Evolutionary conservation across 2,797 vertebrate genomes (phyloP), one percentile per base, ranked within the genome.

Genomic region (Leontocebus nigricollis): DNA sequence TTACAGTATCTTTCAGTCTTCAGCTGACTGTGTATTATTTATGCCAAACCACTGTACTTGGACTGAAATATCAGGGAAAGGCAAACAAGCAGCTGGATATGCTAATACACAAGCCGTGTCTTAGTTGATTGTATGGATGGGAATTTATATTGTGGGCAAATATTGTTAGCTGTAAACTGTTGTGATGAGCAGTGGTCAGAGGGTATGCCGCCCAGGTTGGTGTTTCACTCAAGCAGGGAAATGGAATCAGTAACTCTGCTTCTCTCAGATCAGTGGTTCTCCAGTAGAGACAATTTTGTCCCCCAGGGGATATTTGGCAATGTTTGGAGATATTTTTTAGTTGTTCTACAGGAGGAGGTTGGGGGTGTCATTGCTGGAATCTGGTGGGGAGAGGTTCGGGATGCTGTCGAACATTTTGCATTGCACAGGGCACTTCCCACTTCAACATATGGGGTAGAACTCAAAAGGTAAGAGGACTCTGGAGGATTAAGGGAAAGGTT

Each of bases 51-150:
- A 67, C 96, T 97, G 13, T 26, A 97, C 96, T 98, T 98, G 96
- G 96, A 93, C 93, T 97, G 97, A 98, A 98, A 98, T 98, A 98
- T 97, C 95, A 92, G 95, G 96, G 97, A 94, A 98, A 98, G 95
- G 95, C 97, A 98, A 98, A 97, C 93, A 90, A 98, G 98, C 97
- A 98, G 98, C 98, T 98, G 98, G 98, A 96, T 98, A 98, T 98
- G 98, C 96, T 98, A 98, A 98, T 98, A 96, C 96, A 97, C 98
- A 98, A 98, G 98, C 97, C 95, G 95, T 97, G 98, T 98, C 98
- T 98, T 94, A 95, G 90, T 96, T 98, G 97, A 98, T 96, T 97
- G 97, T 98, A 88, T 96, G 89, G 97, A 98, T 96, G 98, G 97
- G 98, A 97, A 98, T 98, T 98, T 98, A 96, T 95, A 91, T 85